Conservation (phyloP, 2,113 vertebrate genomes). For the Cariama cristata region DNA sequence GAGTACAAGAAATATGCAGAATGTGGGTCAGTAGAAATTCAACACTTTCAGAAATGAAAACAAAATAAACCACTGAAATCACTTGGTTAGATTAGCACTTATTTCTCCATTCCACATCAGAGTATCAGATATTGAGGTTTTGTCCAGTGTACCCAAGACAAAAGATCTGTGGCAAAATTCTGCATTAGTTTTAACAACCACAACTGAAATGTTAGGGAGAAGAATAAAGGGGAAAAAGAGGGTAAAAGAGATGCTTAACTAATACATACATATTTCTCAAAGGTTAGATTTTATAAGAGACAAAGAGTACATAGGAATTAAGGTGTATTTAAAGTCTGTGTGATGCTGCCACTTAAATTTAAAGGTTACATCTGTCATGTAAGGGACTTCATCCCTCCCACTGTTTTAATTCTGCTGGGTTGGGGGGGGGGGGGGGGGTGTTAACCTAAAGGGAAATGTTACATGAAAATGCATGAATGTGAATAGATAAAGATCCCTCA, state of each 20-base stretch:
- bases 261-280: not conserved
- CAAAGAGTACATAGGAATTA: not conserved
- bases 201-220: not conserved
- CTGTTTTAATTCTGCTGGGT: not conserved
- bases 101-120: conserved; percentile 20
- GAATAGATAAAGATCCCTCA: not conserved
- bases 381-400: not conserved
- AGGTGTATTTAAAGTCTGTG: conserved; percentile 50
- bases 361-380: not conserved
- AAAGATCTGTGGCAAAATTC: not conserved
- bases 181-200: not conserved
- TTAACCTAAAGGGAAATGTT: not conserved
- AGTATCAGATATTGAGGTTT: not conserved
- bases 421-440: rapidly evolving
- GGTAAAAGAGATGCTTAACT: not conserved
- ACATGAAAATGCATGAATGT: not conserved
- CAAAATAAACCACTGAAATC: conserved; percentile 17
- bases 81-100: conserved; percentile 34
- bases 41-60: conserved; percentile 43
- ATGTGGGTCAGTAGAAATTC: not conserved
- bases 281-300: not conserved
- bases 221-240: not conserved
- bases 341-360: not conserved
- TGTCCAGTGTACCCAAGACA: not conserved
- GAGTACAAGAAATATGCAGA: conserved; percentile 28